Evolutionary conservation across 2,888 invertebrate genomes (phyloP).

Genomic region (Machimus rusticus): DNA sequence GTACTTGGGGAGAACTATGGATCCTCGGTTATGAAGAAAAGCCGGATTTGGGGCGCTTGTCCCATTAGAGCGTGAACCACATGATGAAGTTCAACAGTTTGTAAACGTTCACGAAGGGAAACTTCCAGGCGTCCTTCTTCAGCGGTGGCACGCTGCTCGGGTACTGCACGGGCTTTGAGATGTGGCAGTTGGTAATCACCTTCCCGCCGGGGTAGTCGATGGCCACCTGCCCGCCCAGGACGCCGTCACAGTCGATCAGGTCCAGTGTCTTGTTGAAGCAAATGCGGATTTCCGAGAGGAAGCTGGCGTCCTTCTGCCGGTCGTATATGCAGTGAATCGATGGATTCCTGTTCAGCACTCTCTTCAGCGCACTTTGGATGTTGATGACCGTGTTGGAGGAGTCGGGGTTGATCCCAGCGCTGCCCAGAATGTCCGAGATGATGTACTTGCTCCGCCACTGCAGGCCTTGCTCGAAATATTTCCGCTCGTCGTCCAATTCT

Average conservation of each 20-base stretch:
- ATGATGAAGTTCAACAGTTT: slow-evolving; percentile 68
- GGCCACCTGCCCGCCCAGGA: slow-evolving; percentile 56
- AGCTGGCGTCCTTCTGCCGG: slow-evolving; percentile 66
- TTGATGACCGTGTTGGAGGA: slow-evolving; percentile 63
- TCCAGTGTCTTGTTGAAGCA: slow-evolving; percentile 75
- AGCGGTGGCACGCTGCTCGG: slow-evolving; percentile 64
- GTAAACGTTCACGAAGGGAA: slow-evolving; percentile 66
- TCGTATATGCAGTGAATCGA: slow-evolving; percentile 72
- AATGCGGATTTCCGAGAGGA: slow-evolving; percentile 75
- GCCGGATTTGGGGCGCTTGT: background rate
- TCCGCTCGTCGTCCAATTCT: slow-evolving; percentile 68
- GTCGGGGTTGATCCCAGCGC: slow-evolving; percentile 68
- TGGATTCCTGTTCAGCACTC: slow-evolving; percentile 67
- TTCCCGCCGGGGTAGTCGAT: slow-evolving; percentile 58
- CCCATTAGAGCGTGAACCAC: slow-evolving; percentile 69
- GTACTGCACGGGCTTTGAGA: slow-evolving; percentile 67
- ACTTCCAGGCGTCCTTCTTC: slow-evolving; percentile 58
- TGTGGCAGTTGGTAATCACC: slow-evolving; percentile 70
- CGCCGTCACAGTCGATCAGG: slow-evolving; percentile 72
- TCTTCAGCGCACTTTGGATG: slow-evolving; percentile 66
- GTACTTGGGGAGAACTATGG: background rate
- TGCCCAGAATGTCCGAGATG: slow-evolving; percentile 68
- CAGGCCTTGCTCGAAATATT: slow-evolving; percentile 74
- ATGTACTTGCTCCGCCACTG: slow-evolving; percentile 69
- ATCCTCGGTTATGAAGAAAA: background rate